Conservation (phyloP, 2,888 invertebrate species). For the Ornithoptera priamus region DNA sequence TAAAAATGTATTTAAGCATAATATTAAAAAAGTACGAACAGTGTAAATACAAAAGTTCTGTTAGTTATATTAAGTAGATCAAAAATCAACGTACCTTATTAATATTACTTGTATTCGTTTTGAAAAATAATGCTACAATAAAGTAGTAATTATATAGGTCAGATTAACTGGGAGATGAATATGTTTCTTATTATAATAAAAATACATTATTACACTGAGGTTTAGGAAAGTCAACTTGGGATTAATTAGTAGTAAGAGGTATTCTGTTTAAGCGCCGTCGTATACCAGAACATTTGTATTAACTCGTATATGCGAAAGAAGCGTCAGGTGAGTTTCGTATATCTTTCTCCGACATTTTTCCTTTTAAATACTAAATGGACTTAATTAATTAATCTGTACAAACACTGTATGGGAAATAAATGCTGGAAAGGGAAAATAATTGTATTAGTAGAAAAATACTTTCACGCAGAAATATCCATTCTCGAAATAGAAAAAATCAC, state of each 20-base stretch:
- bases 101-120: background rate
- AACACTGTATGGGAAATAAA: too few species aligned
- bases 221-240: background rate
- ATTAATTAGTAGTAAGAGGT: background rate
- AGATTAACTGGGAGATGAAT: background rate
- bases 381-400: background rate
- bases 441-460: too few species aligned
- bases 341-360: background rate
- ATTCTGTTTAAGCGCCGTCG: background rate
- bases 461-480: too few species aligned
- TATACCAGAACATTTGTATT: background rate
- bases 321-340: too few species aligned
- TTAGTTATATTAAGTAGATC: background rate
- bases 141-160: background rate
- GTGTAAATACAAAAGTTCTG: background rate
- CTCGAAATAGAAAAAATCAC: background rate
- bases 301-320: background rate
- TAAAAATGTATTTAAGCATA: background rate
- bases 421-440: too few species aligned
- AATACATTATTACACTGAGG: background rate
- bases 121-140: background rate
- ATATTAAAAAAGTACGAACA: background rate
- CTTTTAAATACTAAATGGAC: background rate
- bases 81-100: background rate
- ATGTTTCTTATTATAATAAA: background rate